Evolutionary conservation across 1,140 invertebrate genomes (phyloP), one percentile per base, ranked within the genome.

Genomic region (Drosophila kanapiae): DNA sequence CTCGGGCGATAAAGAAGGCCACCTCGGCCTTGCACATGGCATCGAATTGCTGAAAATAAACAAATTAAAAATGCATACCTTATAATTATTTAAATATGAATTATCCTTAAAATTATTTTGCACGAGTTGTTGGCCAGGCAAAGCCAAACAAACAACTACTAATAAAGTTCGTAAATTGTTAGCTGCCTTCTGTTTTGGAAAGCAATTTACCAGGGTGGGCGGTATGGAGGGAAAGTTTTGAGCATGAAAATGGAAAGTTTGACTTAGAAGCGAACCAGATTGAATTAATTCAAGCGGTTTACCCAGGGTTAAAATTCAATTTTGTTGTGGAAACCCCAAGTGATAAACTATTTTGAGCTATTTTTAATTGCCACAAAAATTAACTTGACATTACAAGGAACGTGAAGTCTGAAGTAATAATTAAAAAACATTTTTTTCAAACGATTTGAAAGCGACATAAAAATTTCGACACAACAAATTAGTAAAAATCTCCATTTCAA

Each of bases 21-120:
- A 96, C 95, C 93, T 96, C 96, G 11, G 95, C 95, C 94, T 96
- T 96, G 90, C 95, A 96, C 82, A 96, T 94, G 40, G 95, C 94
- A 93, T 96, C 96, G 80, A 96, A 96, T 94, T 96, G 94, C 96
- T 96, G 94, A 31, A 95, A 95, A 38, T 31, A 61, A 47, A 71
- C 69, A 49, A 59, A 11, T 62, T 49, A 27, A 18, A 31, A 42
- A 27, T 38, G 13, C 53, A 38, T 38, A 8, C 33, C 33, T 57
- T 67, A 48, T 56, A 59, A n/a, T 53, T 57, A 10, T 64, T 53
- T 51, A 42, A 54, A 42, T 47, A 62, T 59, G 51, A 78, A 64
- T 69, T 64, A 45, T 54, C 1, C 23, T 49, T 61, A 51, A 51
- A 53, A 45, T 33, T 69, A 56, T 56, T 53, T 56, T 45, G 23